Conservation (phyloP, 2,888 invertebrate species). For the Margaritifera margaritifera region DNA sequence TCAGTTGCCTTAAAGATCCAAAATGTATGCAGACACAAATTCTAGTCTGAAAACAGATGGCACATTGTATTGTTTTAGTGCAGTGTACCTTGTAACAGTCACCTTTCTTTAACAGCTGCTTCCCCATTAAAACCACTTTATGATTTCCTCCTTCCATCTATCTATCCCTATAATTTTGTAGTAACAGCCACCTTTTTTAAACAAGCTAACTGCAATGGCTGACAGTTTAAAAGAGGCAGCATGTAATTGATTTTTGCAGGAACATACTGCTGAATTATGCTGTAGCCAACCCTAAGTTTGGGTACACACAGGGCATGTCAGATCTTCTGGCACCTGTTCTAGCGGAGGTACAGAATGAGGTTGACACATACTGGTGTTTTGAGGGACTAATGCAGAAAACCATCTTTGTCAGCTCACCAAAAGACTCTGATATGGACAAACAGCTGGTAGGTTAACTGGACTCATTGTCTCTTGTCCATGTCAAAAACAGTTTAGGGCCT, state of each 20-base stretch:
- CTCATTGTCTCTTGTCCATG: too few relatives aligned
- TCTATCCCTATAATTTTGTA: not conserved
- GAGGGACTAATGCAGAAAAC: constrained; percentile 77
- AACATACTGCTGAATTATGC: constrained; percentile 95
- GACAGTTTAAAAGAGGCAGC: not conserved
- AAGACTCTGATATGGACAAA: constrained; percentile 94
- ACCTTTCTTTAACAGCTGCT: not conserved
- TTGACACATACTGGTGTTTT: constrained; percentile 75
- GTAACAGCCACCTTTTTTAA: not conserved
- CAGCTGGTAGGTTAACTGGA: constrained; percentile 80
- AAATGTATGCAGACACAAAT: too few relatives aligned
- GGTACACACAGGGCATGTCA: constrained; percentile 75
- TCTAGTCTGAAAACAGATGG: too few relatives aligned
- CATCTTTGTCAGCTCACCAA: constrained; percentile 94
- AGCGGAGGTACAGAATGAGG: constrained; percentile 73
- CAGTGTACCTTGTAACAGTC: too few relatives aligned
- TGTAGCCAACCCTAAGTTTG: constrained; percentile 80
- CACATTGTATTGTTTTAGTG: too few relatives aligned
- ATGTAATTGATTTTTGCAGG: constrained; percentile 68
- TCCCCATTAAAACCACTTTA: not conserved
- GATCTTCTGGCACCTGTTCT: constrained; percentile 75
- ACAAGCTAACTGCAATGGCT: not conserved
- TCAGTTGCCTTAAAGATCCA: too few relatives aligned
- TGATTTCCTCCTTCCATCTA: not conserved
- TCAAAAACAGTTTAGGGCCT: too few relatives aligned